Percentiles rank a stretch among this genome's conserved stretches.
These are phyloP conservation scores for Girardinichthys multiradiatus DNA, from an alignment of 2,113 vertebrate genomes.

Conservation along the genomic window DNA sequence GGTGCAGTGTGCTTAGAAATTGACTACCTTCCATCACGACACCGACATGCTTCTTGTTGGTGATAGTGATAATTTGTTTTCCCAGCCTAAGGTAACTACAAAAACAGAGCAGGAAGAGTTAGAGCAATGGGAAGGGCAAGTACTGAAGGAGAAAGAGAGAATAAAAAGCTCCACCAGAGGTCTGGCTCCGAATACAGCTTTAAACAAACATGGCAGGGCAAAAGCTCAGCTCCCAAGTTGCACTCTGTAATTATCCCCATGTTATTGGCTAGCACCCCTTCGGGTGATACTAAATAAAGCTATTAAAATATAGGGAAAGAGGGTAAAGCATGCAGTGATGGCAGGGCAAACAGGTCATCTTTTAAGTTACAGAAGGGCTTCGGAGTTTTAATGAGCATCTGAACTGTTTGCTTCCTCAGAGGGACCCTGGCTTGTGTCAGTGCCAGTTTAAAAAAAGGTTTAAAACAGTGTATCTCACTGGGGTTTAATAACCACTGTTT, in stretches of 20 bases:
- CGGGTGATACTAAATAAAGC: constrained; percentile 39
- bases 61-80: constrained; percentile 56
- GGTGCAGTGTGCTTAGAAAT: background rate
- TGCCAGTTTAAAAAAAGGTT: constrained; percentile 14
- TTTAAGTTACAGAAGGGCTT: constrained; percentile 28
- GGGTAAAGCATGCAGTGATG: background rate
- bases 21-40: background rate
- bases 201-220: constrained; percentile 50
- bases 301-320: constrained; percentile 17
- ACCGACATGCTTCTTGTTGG: constrained; percentile 11
- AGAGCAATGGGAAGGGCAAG: background rate
- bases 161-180: constrained; percentile 53
- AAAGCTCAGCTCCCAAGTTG: constrained; percentile 47
- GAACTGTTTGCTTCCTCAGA: constrained; percentile 6
- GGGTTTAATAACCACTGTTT: background rate
- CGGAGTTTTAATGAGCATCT: constrained; percentile 35
- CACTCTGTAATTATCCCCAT: constrained; percentile 42
- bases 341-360: background rate
- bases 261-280: constrained; percentile 28
- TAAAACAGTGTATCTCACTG: constrained; percentile 5
- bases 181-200: constrained; percentile 50
- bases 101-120: constrained; percentile 12
- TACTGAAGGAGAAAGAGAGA: constrained; percentile 4
- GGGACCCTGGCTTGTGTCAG: background rate
- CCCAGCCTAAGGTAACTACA: constrained; percentile 43